Base-by-base conservation (phyloP, 2,888 invertebrate genomes). In the Volucella inanis region DNA sequence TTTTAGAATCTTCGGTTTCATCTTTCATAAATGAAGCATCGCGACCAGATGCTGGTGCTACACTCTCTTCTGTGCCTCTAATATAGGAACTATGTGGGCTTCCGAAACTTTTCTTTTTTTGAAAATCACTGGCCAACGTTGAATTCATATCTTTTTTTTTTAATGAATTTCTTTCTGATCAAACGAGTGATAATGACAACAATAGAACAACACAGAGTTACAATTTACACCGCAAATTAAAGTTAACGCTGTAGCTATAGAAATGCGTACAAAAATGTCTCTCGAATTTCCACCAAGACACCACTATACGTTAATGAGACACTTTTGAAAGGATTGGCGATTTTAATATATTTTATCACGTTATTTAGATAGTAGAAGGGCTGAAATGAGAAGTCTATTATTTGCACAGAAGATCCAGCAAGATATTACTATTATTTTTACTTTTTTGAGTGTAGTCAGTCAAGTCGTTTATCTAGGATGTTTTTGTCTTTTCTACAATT, bases 121-220 rank as follows among this genome's bases (percentile, higher is more conserved):
- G 91, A 88, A 91, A 91, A 86, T 91, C 91, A 89, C 90, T 91
- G 88, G 90, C 90, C 88, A 90, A 90, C 90, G 89, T 90, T 54
- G 86, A 62, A 64, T 82, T 72, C 77, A 86, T 81, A 74, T 75
- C n/a, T n/a, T n/a, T 82, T 39, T 22, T 1, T 22, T 61, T 67
- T 15, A 11, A 18, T 1, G 18, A 18, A 18, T 43, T 15, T 45
- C 18, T 11, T 47, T 41, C 39, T 39, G 4, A 11, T 6, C 57
- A 72, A 65, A 49, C 22, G 0, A 18, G 57, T 39, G 11, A 49
- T 47, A 12, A 70, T 52, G 52, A 54, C 47, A 43, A 47, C 57
- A 81, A 49, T 70, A 49, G 41, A 62, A 55, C 41, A 45, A 38
- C 43, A 68, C 74, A 77, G 31, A 76, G 52, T 55, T 47, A 76